Base-by-base conservation (phyloP, 2,888 invertebrate genomes). In the Piscicola geometra region DNA sequence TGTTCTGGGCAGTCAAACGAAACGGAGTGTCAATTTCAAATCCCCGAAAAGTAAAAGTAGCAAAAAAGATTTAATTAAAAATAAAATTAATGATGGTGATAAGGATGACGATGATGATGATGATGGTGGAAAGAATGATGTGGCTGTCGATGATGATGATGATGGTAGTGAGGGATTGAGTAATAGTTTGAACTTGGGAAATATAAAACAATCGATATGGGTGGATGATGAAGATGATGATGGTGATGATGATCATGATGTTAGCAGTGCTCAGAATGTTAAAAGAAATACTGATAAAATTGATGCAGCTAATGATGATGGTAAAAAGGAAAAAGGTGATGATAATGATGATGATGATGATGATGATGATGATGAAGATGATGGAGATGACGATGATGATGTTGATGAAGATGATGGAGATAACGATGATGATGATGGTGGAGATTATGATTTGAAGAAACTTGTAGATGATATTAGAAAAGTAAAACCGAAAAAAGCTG, bases 391-490 rank as follows among this genome's bases (percentile, higher is more conserved):
- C 15, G 41, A 41, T 41, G 41, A 41, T 2, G 66, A 66, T 28
- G 28, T 32, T 25, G 66, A 21, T 66, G 28, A 66, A 66, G 66
- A 66, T 5, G 66, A 66, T 15, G 66, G 28, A 28, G 66, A 66
- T 15, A 28, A 66, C 28, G 66, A 66, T 32, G 66, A 66, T 66
- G 66, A 66, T 25, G 66, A 66, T 66, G 66, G 28, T 66, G 5
- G 28, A 28, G 66, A 66, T 66, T n/a, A 66, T 66, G 66, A 66
- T 66, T 69, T 69, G n/a, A n/a, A n/a, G n/a, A n/a, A n/a, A n/a
- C n/a, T n/a, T n/a, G n/a, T n/a, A n/a, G n/a, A n/a, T n/a, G n/a
- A n/a, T n/a, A n/a, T n/a, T n/a, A n/a, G n/a, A n/a, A n/a, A n/a
- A n/a, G n/a, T n/a, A n/a, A n/a, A n/a, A n/a, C n/a, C n/a, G n/a